Conservation (phyloP, 2,797 vertebrate species). For the Mionectes olivaceus region DNA sequence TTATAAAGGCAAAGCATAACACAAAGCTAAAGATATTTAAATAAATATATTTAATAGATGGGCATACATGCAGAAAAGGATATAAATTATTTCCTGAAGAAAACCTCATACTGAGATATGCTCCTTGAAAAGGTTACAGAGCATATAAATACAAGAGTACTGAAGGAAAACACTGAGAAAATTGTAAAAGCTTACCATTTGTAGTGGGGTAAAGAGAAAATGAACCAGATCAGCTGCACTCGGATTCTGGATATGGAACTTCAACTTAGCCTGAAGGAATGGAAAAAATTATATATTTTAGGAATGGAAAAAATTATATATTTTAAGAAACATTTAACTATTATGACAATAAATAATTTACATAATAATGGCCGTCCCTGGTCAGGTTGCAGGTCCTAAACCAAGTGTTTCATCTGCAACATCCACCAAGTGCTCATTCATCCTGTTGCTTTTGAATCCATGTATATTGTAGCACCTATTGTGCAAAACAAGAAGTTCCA, state of each 20-base stretch:
- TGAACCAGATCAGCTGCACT: conserved; percentile 93
- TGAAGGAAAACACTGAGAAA: background rate
- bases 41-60: background rate
- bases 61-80: background rate
- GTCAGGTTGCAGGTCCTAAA: background rate
- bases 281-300: background rate
- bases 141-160: background rate
- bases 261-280: conserved; percentile 86
- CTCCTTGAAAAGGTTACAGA: background rate
- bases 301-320: background rate
- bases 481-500: background rate
- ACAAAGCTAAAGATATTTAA: background rate
- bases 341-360: background rate
- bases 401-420: background rate
- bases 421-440: background rate
- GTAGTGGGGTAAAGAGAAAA: conserved; percentile 93
- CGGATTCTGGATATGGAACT: conserved; percentile 94
- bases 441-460: background rate
- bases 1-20: background rate
- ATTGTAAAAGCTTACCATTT: conserved; percentile 84
- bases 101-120: background rate
- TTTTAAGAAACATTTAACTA: background rate
- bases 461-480: background rate
- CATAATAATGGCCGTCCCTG: background rate
- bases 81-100: background rate